Base-by-base conservation (phyloP, 2,888 invertebrate genomes). In the Artemia sinica region DNA sequence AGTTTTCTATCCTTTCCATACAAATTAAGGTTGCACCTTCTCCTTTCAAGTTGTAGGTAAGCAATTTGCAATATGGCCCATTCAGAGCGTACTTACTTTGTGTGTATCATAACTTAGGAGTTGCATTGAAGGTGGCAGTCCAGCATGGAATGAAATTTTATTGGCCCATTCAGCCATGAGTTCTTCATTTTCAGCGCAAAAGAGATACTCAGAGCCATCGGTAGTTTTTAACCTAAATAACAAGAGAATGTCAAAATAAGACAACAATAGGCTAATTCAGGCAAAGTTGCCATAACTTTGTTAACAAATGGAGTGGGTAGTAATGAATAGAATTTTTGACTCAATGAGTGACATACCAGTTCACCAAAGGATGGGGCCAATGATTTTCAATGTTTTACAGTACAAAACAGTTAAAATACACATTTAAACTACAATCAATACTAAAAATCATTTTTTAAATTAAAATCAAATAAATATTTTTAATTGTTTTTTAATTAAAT, bases 191-290 rank as follows among this genome's bases (percentile, higher is more conserved):
- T 83, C 80, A 67, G 90, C 87, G 66, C 89, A 84, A 78, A 97
- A 92, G 72, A 97, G 81, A 79, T 88, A 96, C 80, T 95, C 94
- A 0, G 95, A 89, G 2, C 92, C 92, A 78, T 97, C 97, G 0
- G 86, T 86, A 73, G 92, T 84, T 68, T 84, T 83, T 70, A 97
- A 80, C 66, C 95, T 85, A 72, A n/a, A 74, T 71, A 71, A 10
- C 10, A 66, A 8, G 63, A 63, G 8, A 63, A 41, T 41, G 6
- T 41, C 41, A 6, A 41, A 69, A 63, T 51, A 48, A 51, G 12
- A 69, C 14, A n/a, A 67, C 51, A 66, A 52, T 65, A 50, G 49
- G 50, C 12, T 8, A n/a, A 28, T 66, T n/a, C 10, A 41, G 48
- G 4, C 14, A 48, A 41, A 12, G 14, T 7, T 66, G 18, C n/a